Conservation (phyloP, 1,140 invertebrate species). For the Drosophila sulfurigaster region DNA sequence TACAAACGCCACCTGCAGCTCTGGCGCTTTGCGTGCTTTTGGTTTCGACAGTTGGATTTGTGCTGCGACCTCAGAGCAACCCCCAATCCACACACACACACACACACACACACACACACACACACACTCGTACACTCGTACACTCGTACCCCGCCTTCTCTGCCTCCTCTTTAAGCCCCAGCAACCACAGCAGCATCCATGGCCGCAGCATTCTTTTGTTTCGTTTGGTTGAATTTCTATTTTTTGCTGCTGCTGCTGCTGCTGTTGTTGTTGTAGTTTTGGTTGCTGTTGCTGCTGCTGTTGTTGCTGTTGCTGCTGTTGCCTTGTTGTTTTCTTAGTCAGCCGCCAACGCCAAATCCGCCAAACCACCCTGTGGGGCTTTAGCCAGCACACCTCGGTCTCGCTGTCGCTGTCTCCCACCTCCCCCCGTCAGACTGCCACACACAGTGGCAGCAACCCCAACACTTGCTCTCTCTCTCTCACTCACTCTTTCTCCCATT, state of each 20-base stretch:
- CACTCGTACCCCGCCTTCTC: not conserved
- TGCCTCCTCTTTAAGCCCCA: not conserved
- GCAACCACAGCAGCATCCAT: conserved; percentile 56
- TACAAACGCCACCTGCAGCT: conserved; percentile 75
- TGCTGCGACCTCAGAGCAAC: conserved; percentile 74
- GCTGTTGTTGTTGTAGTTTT: not conserved
- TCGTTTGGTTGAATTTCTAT: conserved; percentile 52
- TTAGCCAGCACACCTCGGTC: not conserved
- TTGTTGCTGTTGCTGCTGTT: conserved; percentile 37
- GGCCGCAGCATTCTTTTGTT: conserved; percentile 65
- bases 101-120: conserved; percentile 16
- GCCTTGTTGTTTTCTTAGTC: conserved; percentile 70
- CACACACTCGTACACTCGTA: conserved; percentile 6
- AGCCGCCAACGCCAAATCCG: conserved; percentile 77
- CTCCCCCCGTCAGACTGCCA: conserved; percentile 4
- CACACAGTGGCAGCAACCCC: conserved; percentile 18
- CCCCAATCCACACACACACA: conserved; percentile 34
- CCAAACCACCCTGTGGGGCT: conserved; percentile 58
- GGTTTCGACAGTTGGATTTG: conserved; percentile 82
- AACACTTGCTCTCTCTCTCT: conserved; percentile 8
- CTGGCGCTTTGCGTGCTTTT: conserved; percentile 76
- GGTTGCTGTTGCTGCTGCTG: conserved; percentile 29
- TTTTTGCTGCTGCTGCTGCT: conserved; percentile 28
- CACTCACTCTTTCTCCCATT: not conserved
- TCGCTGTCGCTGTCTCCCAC: not conserved